These are phyloP conservation scores for Xiphophorus hellerii DNA, from an alignment of 2,113 vertebrate genomes.

Conservation along the genomic window DNA sequence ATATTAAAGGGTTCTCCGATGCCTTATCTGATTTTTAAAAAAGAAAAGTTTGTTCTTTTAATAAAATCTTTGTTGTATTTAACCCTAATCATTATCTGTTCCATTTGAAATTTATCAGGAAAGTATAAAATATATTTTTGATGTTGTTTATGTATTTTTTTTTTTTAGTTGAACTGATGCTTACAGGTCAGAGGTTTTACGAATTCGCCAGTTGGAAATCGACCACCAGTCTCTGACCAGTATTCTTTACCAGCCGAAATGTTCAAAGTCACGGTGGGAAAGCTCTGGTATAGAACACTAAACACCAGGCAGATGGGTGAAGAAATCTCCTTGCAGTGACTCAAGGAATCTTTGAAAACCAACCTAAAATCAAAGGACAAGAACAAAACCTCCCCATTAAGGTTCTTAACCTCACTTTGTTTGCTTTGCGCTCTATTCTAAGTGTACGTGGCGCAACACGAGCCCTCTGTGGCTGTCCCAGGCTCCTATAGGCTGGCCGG, in stretches of 20 bases:
- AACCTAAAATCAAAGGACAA: slow-evolving; percentile 71
- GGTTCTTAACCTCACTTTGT: slow-evolving; percentile 63
- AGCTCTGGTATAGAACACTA: not conserved
- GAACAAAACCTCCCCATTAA: slow-evolving; percentile 68
- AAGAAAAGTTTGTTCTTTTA: not conserved
- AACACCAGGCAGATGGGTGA: slow-evolving; percentile 21
- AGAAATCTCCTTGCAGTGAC: slow-evolving; percentile 47
- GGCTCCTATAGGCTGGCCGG: slow-evolving; percentile 72
- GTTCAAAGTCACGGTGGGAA: not conserved
- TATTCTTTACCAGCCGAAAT: not conserved
- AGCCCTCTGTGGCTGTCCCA: slow-evolving; percentile 64
- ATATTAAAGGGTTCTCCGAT: no score
- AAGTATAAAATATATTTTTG: not conserved
- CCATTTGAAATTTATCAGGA: not conserved
- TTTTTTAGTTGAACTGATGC: not conserved
- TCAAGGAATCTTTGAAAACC: slow-evolving; percentile 49
- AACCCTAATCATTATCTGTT: not conserved
- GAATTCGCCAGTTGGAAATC: not conserved
- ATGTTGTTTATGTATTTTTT: not conserved
- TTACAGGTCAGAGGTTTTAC: not conserved
- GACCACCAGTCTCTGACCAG: not conserved
- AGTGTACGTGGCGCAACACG: slow-evolving; percentile 66
- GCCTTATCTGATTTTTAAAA: no score
- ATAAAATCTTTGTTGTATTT: not conserved
- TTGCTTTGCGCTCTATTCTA: slow-evolving; percentile 76